Conservation (phyloP, 1,140 invertebrate species). For the Odontomachus brunneus region DNA sequence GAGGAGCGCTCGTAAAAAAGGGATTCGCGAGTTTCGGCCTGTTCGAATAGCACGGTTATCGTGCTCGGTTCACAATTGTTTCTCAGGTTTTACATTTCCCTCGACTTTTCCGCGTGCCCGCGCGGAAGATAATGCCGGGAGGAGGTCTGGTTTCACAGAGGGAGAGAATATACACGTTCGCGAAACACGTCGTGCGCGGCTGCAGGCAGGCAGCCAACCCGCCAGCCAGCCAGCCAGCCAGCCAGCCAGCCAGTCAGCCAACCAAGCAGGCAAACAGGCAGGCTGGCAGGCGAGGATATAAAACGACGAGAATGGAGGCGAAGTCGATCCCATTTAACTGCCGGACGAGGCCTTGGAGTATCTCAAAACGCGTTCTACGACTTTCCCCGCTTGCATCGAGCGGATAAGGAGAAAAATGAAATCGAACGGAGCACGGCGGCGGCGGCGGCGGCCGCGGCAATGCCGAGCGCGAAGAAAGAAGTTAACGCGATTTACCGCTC, state of each 20-base stretch:
- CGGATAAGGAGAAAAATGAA: conserved; percentile 48
- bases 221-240: background rate
- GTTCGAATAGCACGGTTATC: background rate
- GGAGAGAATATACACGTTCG: conserved; percentile 30
- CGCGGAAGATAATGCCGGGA: background rate
- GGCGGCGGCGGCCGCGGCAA: background rate
- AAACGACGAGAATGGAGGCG: conserved; percentile 51
- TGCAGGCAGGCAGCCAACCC: background rate
- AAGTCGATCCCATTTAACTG: conserved; percentile 60
- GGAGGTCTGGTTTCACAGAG: conserved; percentile 23
- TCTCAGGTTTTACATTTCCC: conserved; percentile 26
- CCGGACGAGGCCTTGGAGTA: conserved; percentile 56
- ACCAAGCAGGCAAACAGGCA: conserved; percentile 8
- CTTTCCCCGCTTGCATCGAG: conserved; percentile 50
- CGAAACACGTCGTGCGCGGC: conserved; percentile 13
- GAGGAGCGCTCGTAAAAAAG: background rate
- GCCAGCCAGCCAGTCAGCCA: background rate
- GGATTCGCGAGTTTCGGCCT: background rate
- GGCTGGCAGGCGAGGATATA: conserved; percentile 37
- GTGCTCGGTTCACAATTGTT: conserved; percentile 18
- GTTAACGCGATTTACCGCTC: conserved; percentile 51
- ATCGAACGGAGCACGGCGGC: conserved; percentile 2
- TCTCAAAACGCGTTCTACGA: conserved; percentile 59
- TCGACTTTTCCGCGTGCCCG: conserved; percentile 28
- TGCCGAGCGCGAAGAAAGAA: conserved; percentile 28